Conservation (phyloP, 2,888 invertebrate genomes). For the Thecocarcelia acutangulata region DNA sequence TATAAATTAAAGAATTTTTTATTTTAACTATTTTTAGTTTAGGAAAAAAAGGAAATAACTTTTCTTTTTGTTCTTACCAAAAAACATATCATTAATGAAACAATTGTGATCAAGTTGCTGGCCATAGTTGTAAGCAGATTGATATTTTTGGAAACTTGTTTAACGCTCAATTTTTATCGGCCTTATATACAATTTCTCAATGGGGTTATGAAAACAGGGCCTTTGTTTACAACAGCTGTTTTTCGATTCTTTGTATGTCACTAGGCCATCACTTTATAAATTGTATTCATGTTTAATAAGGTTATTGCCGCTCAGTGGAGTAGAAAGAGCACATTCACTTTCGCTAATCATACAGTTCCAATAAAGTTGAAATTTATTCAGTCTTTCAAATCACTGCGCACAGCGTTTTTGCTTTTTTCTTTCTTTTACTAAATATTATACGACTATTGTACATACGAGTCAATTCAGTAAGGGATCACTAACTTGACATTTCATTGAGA, state of each 20-base stretch:
- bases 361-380: too few species aligned
- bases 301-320: too few species aligned
- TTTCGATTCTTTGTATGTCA: not conserved
- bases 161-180: not conserved
- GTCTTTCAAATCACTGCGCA: too few species aligned
- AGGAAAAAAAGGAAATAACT: conserved; percentile 2
- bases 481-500: too few species aligned
- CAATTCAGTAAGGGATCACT: too few species aligned
- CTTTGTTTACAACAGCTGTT: conserved; percentile 25
- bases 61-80: conserved; percentile 52
- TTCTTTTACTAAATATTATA: too few species aligned
- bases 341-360: too few species aligned
- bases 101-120: conserved; percentile 33
- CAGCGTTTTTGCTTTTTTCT: too few species aligned
- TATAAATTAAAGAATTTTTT: not conserved
- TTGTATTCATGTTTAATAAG: too few species aligned
- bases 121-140: conserved; percentile 38
- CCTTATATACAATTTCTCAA: conserved; percentile 45
- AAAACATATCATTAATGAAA: conserved; percentile 28
- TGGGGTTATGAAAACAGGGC: conserved; percentile 14
- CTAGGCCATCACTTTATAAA: too few species aligned
- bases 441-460: too few species aligned
- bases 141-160: conserved; percentile 19
- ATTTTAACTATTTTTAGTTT: not conserved
- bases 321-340: too few species aligned